Evolutionary conservation across 2,797 vertebrate genomes (phyloP).

Genomic region (Muscicapa striata): DNA sequence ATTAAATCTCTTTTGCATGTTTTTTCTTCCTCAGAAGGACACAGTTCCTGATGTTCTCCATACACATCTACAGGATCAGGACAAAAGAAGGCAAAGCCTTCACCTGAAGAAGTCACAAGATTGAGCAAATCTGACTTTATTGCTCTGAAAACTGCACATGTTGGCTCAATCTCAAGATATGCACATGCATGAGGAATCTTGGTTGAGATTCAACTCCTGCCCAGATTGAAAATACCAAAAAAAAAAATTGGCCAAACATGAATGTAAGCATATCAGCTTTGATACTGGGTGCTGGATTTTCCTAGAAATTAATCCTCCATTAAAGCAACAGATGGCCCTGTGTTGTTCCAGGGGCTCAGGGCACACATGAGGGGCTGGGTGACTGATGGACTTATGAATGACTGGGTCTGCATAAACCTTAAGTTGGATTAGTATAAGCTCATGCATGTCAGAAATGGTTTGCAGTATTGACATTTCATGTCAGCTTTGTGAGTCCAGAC

Average conservation of each 20-base stretch:
- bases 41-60: background rate
- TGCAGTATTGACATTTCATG: slow-evolving; percentile 14
- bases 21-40: background rate
- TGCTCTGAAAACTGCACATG: background rate
- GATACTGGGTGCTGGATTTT: slow-evolving; percentile 53
- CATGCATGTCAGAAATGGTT: slow-evolving; percentile 78
- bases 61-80: background rate
- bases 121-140: background rate
- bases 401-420: slow-evolving; percentile 79
- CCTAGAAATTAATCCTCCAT: slow-evolving; percentile 82
- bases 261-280: slow-evolving; percentile 24
- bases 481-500: background rate
- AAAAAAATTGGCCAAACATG: slow-evolving; percentile 2
- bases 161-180: background rate
- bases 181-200: background rate
- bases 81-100: background rate
- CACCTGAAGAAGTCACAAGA: background rate
- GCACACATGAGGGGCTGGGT: slow-evolving; percentile 53
- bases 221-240: background rate
- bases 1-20: background rate
- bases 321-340: slow-evolving; percentile 79
- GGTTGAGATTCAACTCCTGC: background rate
- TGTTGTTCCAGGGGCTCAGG: slow-evolving; percentile 43
- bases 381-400: slow-evolving; percentile 83
- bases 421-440: slow-evolving; percentile 86